Base-by-base conservation (phyloP, 2,888 invertebrate genomes). In the Drosophila eohydei region DNA sequence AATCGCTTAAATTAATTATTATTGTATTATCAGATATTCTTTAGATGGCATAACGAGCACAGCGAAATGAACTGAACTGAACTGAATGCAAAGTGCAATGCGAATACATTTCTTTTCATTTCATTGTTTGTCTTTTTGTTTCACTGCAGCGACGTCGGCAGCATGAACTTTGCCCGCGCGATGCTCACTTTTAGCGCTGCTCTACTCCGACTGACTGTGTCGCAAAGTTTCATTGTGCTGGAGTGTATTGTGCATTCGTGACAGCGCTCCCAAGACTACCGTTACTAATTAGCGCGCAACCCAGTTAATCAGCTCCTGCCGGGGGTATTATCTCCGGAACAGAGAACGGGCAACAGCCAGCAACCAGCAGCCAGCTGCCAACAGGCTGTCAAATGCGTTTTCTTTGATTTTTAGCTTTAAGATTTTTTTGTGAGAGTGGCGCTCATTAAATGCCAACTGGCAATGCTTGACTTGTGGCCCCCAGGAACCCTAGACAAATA, bases 201-300 rank as follows among this genome's bases (percentile, higher is more conserved):
- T 51, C 34, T 41, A 44, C 32, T 16, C 14, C 44, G 65, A 52
- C 58, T 83, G 74, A 71, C 70, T 83, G 83, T 71, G 71, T 51
- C 59, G 48, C 59, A 73, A 66, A 63, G 58, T 81, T 77, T 63
- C 76, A 81, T 83, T 81, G 81, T 80, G 76, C 51, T 44, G 61
- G 71, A 68, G 69, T 74, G 80, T 72, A 77, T 75, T 83, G 81
- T 78, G 78, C 64, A 82, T 74, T 85, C 83, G 57, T 50, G 75
- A 69, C 66, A 70, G 71, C 62, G 67, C 60, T 86, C 87, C 84
- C 87, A 66, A 57, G 88, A 81, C 81, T 71, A 74, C 70, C 84
- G 81, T 81, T 61, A 89, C 89, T 89, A 84, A 84, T 84, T 84
- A 89, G 81, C 79, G 84, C 57, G 84, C 80, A 89, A 84, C 84